Evolutionary conservation across 2,888 invertebrate genomes (phyloP).

Genomic region (Caenorhabditis sp.): DNA sequence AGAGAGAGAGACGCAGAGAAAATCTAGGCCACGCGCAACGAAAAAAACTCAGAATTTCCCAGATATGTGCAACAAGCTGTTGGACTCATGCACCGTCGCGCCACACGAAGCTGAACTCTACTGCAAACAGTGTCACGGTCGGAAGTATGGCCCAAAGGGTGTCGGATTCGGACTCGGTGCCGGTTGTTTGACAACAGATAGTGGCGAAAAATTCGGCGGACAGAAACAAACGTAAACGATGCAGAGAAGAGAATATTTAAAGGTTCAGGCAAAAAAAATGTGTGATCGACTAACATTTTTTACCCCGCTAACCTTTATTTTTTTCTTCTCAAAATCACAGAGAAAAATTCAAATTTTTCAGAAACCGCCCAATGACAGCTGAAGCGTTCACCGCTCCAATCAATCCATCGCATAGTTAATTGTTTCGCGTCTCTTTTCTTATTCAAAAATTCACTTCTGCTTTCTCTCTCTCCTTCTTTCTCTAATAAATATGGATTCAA

Average conservation of each 20-base stretch:
- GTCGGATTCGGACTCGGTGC: constrained; percentile 98
- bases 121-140: constrained; percentile 93
- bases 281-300: neutral
- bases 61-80: constrained; percentile 87
- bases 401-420: constrained; percentile 65
- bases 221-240: constrained; percentile 28
- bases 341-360: constrained; percentile 48
- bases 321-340: neutral
- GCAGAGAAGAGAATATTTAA: neutral
- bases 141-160: constrained; percentile 94
- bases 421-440: neutral
- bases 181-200: constrained; percentile 94
- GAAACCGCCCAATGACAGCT: constrained; percentile 70
- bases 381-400: constrained; percentile 71
- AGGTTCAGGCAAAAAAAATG: neutral
- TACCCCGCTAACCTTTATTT: too few species aligned
- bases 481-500: neutral
- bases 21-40: too few species aligned
- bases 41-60: too few species aligned
- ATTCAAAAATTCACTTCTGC: neutral
- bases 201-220: constrained; percentile 84
- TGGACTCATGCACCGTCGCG: constrained; percentile 93
- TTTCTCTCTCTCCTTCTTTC: constrained; percentile 2
- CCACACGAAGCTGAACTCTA: constrained; percentile 92
- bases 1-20: too few species aligned